Percentiles rank a stretch among this genome's conserved stretches.
Evolutionary conservation across 1,140 invertebrate genomes (phyloP).

Genomic region (Steinernema khuongi): DNA sequence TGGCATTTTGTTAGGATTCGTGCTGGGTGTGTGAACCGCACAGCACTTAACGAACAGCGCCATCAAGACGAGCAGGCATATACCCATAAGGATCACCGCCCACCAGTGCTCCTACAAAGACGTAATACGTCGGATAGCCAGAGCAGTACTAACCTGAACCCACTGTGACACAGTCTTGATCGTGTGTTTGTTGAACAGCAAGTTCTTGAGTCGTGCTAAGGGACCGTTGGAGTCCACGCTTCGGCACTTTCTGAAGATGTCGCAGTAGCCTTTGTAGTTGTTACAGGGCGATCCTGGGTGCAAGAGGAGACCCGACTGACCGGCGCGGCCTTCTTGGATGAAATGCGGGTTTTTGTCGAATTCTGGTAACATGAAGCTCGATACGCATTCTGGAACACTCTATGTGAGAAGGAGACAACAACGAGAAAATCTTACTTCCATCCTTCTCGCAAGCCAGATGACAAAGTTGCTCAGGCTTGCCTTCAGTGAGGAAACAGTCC

Average conservation of each 20-base stretch:
- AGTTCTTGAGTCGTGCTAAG: conserved; percentile 86
- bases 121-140: background rate
- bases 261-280: conserved; percentile 90
- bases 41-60: conserved; percentile 98
- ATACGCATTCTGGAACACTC: conserved; percentile 73
- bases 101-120: conserved; percentile 83
- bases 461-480: conserved; percentile 84
- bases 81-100: conserved; percentile 77
- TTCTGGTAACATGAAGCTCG: conserved; percentile 72
- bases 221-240: conserved; percentile 96
- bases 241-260: conserved; percentile 93
- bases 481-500: conserved; percentile 90
- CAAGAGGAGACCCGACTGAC: conserved; percentile 71
- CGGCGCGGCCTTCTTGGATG: conserved; percentile 42
- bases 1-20: conserved; percentile 54
- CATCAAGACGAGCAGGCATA: conserved; percentile 84
- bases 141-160: conserved; percentile 30
- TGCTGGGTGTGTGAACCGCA: conserved; percentile 92
- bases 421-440: conserved; percentile 61
- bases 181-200: conserved; percentile 85
- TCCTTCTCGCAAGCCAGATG: conserved; percentile 89
- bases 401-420: background rate
- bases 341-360: conserved; percentile 69
- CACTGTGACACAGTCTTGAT: conserved; percentile 62
- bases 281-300: conserved; percentile 92